Conservation (phyloP, 2,113 vertebrate genomes). For the Aythya baeri region DNA sequence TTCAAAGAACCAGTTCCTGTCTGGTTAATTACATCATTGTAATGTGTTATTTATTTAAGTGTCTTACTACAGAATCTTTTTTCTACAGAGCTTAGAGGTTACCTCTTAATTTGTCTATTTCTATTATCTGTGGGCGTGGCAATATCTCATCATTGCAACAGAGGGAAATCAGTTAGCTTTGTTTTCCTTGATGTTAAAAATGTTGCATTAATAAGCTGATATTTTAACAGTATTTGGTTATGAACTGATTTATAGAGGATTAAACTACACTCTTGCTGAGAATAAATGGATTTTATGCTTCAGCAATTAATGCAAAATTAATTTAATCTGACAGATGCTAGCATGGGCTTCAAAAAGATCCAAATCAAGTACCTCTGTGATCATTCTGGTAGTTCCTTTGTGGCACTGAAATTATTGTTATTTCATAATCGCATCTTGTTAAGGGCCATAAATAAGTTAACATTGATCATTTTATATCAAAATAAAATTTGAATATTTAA, state of each 20-base stretch:
- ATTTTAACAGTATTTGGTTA: constrained; percentile 36
- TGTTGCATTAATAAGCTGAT: constrained; percentile 2
- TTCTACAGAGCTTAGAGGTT: background rate
- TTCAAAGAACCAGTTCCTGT: background rate
- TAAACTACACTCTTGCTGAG: constrained; percentile 14
- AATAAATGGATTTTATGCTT: constrained; percentile 60
- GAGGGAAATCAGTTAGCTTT: constrained; percentile 10
- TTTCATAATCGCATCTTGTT: constrained; percentile 15
- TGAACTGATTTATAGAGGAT: constrained; percentile 21
- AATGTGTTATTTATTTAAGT: background rate
- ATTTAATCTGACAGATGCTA: constrained; percentile 37
- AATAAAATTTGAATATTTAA: constrained; percentile 24
- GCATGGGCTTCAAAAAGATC: background rate
- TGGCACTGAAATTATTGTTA: background rate
- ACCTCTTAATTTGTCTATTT: background rate
- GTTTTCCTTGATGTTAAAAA: constrained; percentile 51
- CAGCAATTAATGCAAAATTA: constrained; percentile 41
- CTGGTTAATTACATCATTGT: background rate
- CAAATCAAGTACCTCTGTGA: constrained; percentile 1
- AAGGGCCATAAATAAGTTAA: background rate
- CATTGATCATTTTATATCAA: background rate
- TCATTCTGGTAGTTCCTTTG: background rate
- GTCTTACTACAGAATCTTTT: background rate
- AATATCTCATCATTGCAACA: background rate
- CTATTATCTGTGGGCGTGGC: constrained; percentile 15